A percentile compares a stretch with the other conserved stretches of the same genome.
phyloP scores from a whole-genome alignment of 1,140 invertebrate genomes.

The Hycleus phaleratus region DNA sequence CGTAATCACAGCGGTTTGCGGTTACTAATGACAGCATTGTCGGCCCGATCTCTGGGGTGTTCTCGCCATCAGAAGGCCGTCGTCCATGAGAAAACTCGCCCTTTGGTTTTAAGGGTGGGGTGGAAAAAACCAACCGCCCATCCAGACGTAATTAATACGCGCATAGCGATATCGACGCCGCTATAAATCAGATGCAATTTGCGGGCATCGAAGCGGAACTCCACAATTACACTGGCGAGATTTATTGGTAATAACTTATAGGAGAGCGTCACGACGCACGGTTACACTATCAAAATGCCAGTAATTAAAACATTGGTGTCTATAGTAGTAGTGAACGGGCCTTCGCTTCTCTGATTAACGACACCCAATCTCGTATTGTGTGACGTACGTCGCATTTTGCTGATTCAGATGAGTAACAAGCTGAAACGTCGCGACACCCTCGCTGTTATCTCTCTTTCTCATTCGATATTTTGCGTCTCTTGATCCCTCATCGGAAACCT shows the following conservation, averaged over 20 bases:
- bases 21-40: conserved; percentile 18
- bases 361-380: background rate
- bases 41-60: background rate
- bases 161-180: conserved; percentile 9
- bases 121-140: background rate
- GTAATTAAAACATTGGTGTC: conserved; percentile 6
- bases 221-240: conserved; percentile 29
- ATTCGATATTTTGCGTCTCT: background rate
- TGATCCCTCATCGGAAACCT: background rate
- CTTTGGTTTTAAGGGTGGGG: background rate
- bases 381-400: conserved; percentile 8
- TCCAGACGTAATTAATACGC: conserved; percentile 16
- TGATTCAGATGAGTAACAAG: conserved; percentile 9
- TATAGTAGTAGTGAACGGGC: too few relatives aligned
- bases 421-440: conserved; percentile 4
- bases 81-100: background rate
- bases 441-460: background rate
- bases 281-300: too few relatives aligned
- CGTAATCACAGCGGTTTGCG: background rate
- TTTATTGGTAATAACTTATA: conserved; percentile 34
- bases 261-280: too few relatives aligned
- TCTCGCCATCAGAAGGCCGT: background rate
- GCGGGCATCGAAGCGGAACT: conserved; percentile 24
- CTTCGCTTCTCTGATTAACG: conserved; percentile 6
- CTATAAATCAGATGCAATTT: conserved; percentile 30